These are phyloP conservation scores for Onychomys arenicola DNA, from an alignment of 2,797 vertebrate genomes.

Conservation along the genomic window DNA sequence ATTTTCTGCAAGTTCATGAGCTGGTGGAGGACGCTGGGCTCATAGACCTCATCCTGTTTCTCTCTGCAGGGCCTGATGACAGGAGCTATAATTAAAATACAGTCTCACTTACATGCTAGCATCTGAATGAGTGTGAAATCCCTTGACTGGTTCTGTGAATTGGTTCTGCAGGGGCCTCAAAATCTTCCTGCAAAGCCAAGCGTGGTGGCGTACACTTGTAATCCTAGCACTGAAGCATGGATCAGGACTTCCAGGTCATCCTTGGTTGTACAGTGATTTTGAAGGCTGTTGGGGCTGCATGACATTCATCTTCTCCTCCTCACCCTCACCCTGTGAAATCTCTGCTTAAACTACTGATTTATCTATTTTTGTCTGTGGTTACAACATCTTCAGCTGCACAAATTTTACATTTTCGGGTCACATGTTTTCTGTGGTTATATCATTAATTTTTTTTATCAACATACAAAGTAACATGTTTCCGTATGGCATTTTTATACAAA, in stretches of 20 bases:
- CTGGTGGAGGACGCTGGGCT: accelerated
- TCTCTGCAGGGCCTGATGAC: not conserved
- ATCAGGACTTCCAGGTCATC: not conserved
- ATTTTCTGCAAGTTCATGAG: not conserved
- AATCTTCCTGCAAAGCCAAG: not conserved
- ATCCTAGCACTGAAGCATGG: not conserved
- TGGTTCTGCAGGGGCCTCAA: not conserved
- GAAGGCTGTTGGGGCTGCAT: not conserved
- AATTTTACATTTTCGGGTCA: not conserved
- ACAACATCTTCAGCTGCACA: not conserved
- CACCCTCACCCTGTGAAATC: not conserved
- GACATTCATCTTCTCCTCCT: not conserved
- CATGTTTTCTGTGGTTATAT: not conserved
- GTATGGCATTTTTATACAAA: too few species aligned
- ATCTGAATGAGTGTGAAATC: not conserved
- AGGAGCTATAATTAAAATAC: not conserved
- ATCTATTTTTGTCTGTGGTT: not conserved
- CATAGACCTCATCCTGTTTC: not conserved
- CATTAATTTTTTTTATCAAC: not conserved
- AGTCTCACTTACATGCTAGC: not conserved
- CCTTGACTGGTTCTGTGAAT: not conserved
- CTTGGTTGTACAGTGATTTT: not conserved
- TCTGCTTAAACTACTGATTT: not conserved
- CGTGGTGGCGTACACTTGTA: not conserved
- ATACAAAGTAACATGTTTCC: not conserved